Evolutionary conservation across 2,888 invertebrate genomes (phyloP).

Genomic region (Cheiracanthium punctorium): DNA sequence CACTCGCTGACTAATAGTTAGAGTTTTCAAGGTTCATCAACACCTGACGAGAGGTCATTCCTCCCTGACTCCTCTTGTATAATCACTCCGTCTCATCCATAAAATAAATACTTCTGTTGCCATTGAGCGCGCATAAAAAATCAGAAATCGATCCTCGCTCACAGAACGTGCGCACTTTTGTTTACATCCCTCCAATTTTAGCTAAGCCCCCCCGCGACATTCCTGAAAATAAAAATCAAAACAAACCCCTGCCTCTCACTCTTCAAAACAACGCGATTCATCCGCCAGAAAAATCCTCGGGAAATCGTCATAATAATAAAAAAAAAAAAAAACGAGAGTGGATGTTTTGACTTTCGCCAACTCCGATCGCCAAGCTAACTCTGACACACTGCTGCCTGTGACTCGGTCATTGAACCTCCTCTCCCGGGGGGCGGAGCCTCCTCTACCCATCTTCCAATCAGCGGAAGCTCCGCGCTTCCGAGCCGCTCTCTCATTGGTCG

Average conservation of each 20-base stretch:
- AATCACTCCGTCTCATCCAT: too few relatives aligned
- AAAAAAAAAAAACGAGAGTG: slow-evolving; percentile 66
- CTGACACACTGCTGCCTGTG: slow-evolving; percentile 54
- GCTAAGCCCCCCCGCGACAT: not conserved
- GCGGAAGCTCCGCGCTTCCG: slow-evolving; percentile 49
- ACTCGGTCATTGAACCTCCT: slow-evolving; percentile 65
- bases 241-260: not conserved
- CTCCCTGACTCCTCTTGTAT: too few relatives aligned
- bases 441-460: slow-evolving; percentile 35
- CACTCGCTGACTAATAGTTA: too few relatives aligned
- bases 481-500: slow-evolving; percentile 32
- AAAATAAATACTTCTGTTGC: too few relatives aligned
- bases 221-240: not conserved
- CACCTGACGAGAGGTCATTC: too few relatives aligned
- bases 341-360: slow-evolving; percentile 67
- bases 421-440: slow-evolving; percentile 41
- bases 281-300: not conserved
- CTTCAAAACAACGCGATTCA: not conserved
- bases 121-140: not conserved
- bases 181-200: not conserved
- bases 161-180: not conserved
- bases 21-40: too few relatives aligned
- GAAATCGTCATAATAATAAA: too few relatives aligned
- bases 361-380: slow-evolving; percentile 36
- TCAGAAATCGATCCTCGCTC: too few relatives aligned